Percentiles rank a stretch among this genome's conserved stretches.
These are phyloP conservation scores for Rhinolophus sinicus DNA, from an alignment of 2,113 vertebrate species.

Conservation along the genomic window DNA sequence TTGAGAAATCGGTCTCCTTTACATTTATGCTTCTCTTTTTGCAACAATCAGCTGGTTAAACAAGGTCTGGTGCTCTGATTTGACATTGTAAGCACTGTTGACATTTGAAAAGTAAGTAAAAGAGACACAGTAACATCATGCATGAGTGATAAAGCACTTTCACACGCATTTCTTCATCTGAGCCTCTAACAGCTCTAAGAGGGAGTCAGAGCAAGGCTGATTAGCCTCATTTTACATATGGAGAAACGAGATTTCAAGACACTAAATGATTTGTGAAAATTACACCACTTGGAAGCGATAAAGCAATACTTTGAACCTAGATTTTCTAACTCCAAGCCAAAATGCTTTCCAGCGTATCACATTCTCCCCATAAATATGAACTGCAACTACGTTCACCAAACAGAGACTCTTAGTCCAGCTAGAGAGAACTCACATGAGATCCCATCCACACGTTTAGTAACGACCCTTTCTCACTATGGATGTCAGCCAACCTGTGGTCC, in stretches of 20 bases:
- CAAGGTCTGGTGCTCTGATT: not conserved
- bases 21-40: not conserved
- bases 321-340: conserved; percentile 64
- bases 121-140: not conserved
- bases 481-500: not conserved
- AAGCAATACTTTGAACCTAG: conserved; percentile 53
- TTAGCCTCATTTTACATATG: conserved; percentile 11
- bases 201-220: not conserved
- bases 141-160: conserved; percentile 13
- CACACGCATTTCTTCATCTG: not conserved
- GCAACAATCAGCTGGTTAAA: not conserved
- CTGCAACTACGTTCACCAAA: conserved; percentile 1
- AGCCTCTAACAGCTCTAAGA: not conserved
- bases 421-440: conserved; percentile 1
- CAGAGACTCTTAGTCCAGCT: conserved; percentile 15
- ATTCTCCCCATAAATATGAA: conserved; percentile 69
- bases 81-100: not conserved
- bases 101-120: not conserved
- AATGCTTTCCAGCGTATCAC: conserved; percentile 44
- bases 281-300: conserved; percentile 70
- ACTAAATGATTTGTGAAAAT: conserved; percentile 61
- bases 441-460: not conserved
- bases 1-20: not conserved
- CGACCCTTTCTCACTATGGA: conserved; percentile 1
- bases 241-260: conserved; percentile 62